Conservation (phyloP, 2,797 vertebrate species). For the Pygocentrus nattereri region DNA sequence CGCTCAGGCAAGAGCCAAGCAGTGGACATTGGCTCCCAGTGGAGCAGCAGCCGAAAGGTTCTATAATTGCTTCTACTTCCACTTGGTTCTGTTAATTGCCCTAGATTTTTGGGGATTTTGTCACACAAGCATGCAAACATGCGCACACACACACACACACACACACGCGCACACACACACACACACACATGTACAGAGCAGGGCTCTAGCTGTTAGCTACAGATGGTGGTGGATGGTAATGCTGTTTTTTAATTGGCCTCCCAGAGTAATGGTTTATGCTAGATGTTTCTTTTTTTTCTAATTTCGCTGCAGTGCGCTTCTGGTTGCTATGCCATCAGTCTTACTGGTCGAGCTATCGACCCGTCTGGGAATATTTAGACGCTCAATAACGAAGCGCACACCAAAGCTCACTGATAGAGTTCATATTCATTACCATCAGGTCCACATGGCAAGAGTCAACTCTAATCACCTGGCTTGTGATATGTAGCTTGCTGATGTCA, state of each 20-base stretch:
- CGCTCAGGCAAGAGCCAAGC: slow-evolving; percentile 4
- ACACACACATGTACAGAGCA: slow-evolving; percentile 35
- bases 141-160: slow-evolving; percentile 32
- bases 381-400: slow-evolving; percentile 45
- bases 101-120: slow-evolving; percentile 48
- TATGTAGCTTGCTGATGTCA: not conserved
- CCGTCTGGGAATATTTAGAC: slow-evolving; percentile 45
- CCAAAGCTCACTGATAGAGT: slow-evolving; percentile 31
- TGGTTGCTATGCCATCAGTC: slow-evolving; percentile 51
- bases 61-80: slow-evolving; percentile 52
- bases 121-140: slow-evolving; percentile 21
- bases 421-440: slow-evolving; percentile 39
- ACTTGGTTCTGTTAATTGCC: slow-evolving; percentile 56
- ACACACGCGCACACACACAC: slow-evolving; percentile 26
- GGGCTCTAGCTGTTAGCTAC: slow-evolving; percentile 51
- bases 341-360: slow-evolving; percentile 47
- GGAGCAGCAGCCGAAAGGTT: slow-evolving; percentile 26
- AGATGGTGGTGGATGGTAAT: slow-evolving; percentile 55
- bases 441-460: not conserved
- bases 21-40: not conserved
- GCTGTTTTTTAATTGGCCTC: slow-evolving; percentile 62
- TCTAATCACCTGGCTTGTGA: not conserved
- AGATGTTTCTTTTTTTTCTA: slow-evolving; percentile 34
- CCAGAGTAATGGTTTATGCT: slow-evolving; percentile 59
- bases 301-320: slow-evolving; percentile 33